phyloP scores from a whole-genome alignment of 2,113 vertebrate genomes.

The Antennarius striatus region DNA sequence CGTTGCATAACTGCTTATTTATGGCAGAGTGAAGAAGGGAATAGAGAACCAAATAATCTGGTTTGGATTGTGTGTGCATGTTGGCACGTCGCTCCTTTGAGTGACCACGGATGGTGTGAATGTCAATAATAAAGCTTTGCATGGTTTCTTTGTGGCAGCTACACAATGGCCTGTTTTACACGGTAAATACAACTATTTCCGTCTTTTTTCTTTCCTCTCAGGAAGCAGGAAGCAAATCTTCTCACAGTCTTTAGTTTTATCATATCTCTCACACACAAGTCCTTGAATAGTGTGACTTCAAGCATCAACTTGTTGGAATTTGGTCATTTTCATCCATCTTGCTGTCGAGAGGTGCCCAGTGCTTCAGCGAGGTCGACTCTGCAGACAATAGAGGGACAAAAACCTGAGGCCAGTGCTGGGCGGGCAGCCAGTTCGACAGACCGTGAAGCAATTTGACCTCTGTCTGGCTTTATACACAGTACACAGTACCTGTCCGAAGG shows the following conservation, averaged over 20 bases:
- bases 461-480: background rate
- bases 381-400: slow-evolving; percentile 14
- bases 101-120: background rate
- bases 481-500: too few relatives aligned
- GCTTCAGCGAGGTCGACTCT: slow-evolving; percentile 2
- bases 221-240: slow-evolving; percentile 6
- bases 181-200: background rate
- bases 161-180: background rate
- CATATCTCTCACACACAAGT: background rate
- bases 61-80: slow-evolving; percentile 15
- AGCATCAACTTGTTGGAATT: background rate
- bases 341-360: background rate
- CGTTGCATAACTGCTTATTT: slow-evolving; percentile 70
- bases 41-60: slow-evolving; percentile 42
- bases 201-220: background rate
- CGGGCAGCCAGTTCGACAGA: background rate
- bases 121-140: background rate
- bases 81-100: background rate
- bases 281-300: background rate
- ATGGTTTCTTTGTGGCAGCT: background rate
- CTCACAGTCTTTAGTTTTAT: too few relatives aligned
- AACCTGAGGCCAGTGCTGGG: slow-evolving; percentile 6
- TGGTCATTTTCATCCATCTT: background rate
- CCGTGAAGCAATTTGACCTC: slow-evolving; percentile 12
- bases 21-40: slow-evolving; percentile 32